phyloP scores from a whole-genome alignment of 2,113 vertebrate species.

The Paradisaea rubra region DNA sequence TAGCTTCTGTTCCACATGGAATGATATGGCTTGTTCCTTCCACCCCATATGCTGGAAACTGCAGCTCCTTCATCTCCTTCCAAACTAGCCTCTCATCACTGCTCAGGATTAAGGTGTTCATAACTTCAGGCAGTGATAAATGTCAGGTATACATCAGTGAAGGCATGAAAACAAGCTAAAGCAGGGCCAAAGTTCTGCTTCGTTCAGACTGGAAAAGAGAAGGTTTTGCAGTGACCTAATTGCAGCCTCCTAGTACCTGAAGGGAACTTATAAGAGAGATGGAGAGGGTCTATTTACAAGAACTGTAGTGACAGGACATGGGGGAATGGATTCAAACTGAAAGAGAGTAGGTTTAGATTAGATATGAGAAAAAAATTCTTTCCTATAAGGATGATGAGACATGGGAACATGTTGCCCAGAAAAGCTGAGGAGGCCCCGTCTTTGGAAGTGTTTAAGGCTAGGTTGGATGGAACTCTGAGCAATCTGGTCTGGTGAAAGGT shows the following conservation, averaged over 20 bases:
- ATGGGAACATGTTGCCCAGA: fast-evolving
- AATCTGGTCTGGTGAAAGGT: not conserved
- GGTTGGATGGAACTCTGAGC: not conserved
- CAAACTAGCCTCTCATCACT: not conserved
- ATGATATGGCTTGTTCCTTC: not conserved
- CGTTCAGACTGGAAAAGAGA: not conserved
- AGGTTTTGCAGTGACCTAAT: not conserved
- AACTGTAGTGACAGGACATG: not conserved
- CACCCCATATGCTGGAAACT: not conserved
- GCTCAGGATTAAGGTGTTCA: not conserved
- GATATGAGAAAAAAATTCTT: not conserved
- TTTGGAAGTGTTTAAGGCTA: not conserved
- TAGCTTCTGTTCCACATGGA: not conserved
- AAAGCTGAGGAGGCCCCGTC: not conserved
- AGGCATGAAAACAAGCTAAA: not conserved
- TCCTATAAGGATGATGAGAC: not conserved
- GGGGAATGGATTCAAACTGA: not conserved
- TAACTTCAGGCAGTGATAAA: not conserved
- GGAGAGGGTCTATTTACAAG: not conserved
- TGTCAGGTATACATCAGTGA: not conserved
- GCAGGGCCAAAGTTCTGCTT: not conserved
- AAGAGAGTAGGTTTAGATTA: not conserved
- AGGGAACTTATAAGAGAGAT: not conserved
- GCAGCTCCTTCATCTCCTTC: not conserved
- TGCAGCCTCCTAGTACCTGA: not conserved